Evolutionary conservation across 2,888 invertebrate genomes (phyloP).

Genomic region (Allygus modestus): DNA sequence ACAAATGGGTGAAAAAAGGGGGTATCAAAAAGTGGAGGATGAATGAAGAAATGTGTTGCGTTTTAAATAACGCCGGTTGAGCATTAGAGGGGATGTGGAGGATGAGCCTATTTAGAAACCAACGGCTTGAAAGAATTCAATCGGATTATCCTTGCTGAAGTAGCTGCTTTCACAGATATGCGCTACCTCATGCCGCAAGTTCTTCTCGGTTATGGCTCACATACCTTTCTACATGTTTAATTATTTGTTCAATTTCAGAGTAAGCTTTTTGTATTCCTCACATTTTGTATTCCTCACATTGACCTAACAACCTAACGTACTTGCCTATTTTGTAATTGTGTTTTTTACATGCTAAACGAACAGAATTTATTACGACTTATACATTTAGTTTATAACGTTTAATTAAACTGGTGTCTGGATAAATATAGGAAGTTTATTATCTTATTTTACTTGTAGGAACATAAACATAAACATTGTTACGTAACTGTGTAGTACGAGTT

Average conservation of each 20-base stretch:
- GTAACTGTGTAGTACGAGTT: no score
- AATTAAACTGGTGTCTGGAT: no score
- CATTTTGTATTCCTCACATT: no score
- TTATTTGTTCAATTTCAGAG: background rate
- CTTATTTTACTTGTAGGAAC: no score
- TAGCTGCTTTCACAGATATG: background rate
- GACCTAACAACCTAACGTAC: no score
- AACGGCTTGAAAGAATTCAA: conserved; percentile 38
- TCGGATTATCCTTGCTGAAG: conserved; percentile 20
- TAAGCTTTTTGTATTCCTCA: background rate
- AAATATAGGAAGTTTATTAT: no score
- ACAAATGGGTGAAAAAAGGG: no score
- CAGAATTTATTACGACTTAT: no score
- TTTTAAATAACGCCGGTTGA: background rate
- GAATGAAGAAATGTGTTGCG: conserved; percentile 15
- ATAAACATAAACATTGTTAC: no score
- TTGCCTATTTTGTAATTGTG: no score
- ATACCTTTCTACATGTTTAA: background rate
- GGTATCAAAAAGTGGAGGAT: background rate
- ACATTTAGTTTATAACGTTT: no score
- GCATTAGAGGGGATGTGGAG: conserved; percentile 9
- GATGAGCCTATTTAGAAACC: conserved; percentile 36
- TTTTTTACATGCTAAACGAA: no score
- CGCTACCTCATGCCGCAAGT: background rate
- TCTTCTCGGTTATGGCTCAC: background rate